Percentiles rank a stretch among this genome's conserved stretches.
Evolutionary conservation across 2,113 vertebrate genomes (phyloP).

Genomic region (Solea solea): DNA sequence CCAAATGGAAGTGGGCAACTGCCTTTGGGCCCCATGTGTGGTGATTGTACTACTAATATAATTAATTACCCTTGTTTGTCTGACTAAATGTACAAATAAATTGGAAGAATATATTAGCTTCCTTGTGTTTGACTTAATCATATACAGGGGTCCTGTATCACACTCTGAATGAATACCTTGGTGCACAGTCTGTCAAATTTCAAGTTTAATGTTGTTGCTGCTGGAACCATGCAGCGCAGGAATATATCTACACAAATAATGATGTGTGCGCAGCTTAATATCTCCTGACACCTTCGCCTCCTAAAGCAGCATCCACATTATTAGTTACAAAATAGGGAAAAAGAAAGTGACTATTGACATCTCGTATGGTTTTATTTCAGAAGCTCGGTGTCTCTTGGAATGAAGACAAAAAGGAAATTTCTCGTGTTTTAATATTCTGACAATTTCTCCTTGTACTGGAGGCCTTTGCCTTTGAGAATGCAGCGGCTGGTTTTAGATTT

Average conservation of each 20-base stretch:
- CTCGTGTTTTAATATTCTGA: constrained; percentile 15
- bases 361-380: neutral
- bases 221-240: no score
- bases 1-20: neutral
- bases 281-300: neutral
- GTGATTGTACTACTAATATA: no score
- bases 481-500: constrained; percentile 33
- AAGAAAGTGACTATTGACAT: neutral
- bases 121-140: no score
- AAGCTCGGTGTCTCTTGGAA: constrained; percentile 4
- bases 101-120: no score
- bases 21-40: no score
- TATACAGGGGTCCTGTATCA: no score
- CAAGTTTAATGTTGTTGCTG: no score
- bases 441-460: constrained; percentile 9
- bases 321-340: constrained; percentile 2
- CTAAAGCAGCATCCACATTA: neutral
- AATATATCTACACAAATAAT: neutral
- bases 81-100: no score
- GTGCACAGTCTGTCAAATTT: no score
- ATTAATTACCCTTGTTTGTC: no score
- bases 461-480: constrained; percentile 23
- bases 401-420: neutral
- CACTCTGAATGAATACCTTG: no score
- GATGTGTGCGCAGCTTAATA: neutral